These are phyloP conservation scores for Grus americana DNA, from an alignment of 2,113 vertebrate species.

Conservation along the genomic window DNA sequence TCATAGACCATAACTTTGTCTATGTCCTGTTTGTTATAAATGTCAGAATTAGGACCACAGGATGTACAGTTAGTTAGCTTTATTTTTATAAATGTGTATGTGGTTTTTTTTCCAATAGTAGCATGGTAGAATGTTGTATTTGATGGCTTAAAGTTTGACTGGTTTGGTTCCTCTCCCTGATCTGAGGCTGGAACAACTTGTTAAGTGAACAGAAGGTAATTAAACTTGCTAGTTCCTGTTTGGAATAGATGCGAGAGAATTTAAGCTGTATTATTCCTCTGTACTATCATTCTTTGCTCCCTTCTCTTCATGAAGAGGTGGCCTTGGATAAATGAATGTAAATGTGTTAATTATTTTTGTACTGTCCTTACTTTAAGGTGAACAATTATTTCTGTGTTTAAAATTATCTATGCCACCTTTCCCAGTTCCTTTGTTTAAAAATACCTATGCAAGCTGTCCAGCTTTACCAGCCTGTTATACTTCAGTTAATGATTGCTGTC, in stretches of 20 bases:
- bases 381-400: background rate
- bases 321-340: slow-evolving; percentile 44
- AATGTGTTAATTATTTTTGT: slow-evolving; percentile 60
- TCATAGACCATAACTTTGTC: background rate
- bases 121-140: background rate
- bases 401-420: background rate
- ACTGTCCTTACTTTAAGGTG: slow-evolving; percentile 42
- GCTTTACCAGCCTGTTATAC: background rate
- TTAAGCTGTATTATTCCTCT: slow-evolving; percentile 5
- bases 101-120: background rate
- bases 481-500: background rate
- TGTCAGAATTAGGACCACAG: background rate
- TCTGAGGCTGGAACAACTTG: background rate
- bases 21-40: background rate
- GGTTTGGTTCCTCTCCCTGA: background rate
- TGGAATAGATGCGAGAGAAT: background rate
- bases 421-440: background rate
- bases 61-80: background rate
- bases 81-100: background rate
- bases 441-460: slow-evolving; percentile 30
- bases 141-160: background rate
- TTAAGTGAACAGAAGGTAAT: background rate
- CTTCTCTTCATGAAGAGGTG: slow-evolving; percentile 31
- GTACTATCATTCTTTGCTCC: background rate
- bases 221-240: background rate